Percentiles rank a stretch among this genome's conserved stretches.
Evolutionary conservation across 2,888 invertebrate genomes (phyloP).

Genomic region (Diploptera punctata): DNA sequence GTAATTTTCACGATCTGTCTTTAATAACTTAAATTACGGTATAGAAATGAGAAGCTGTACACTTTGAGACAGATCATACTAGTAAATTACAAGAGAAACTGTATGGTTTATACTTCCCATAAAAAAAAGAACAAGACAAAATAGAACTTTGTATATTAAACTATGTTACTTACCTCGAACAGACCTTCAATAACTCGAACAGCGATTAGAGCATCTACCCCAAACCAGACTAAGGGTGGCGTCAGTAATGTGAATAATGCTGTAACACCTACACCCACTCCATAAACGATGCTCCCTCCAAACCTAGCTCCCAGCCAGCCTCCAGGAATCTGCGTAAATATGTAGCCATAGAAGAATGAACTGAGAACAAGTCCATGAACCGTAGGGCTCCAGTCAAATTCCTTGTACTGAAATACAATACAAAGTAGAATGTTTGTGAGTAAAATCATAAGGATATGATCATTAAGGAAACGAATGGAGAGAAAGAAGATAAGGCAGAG

Average conservation of each 20-base stretch:
- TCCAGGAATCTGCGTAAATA: constrained; percentile 79
- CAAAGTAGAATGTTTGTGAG: too few species aligned
- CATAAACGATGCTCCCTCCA: constrained; percentile 79
- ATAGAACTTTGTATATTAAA: too few species aligned
- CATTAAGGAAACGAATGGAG: too few species aligned
- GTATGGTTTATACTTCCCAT: too few species aligned
- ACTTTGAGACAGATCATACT: too few species aligned
- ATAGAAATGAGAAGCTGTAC: too few species aligned
- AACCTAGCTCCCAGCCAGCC: constrained; percentile 83
- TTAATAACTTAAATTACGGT: too few species aligned
- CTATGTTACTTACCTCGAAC: constrained; percentile 69
- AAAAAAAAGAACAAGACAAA: too few species aligned
- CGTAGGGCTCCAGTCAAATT: constrained; percentile 82
- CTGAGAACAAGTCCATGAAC: constrained; percentile 81
- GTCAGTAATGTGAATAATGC: constrained; percentile 82
- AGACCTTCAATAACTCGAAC: constrained; percentile 80
- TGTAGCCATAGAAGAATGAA: constrained; percentile 90
- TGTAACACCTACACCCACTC: constrained; percentile 77
- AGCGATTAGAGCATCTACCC: constrained; percentile 71
- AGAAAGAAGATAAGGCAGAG: too few species aligned
- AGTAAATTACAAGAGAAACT: too few species aligned
- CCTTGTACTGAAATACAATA: constrained; percentile 68
- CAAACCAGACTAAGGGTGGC: constrained; percentile 76
- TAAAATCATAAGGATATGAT: too few species aligned
- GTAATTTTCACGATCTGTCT: too few species aligned